Conservation (phyloP, 2,113 vertebrate genomes). For the Strix uralensis region DNA sequence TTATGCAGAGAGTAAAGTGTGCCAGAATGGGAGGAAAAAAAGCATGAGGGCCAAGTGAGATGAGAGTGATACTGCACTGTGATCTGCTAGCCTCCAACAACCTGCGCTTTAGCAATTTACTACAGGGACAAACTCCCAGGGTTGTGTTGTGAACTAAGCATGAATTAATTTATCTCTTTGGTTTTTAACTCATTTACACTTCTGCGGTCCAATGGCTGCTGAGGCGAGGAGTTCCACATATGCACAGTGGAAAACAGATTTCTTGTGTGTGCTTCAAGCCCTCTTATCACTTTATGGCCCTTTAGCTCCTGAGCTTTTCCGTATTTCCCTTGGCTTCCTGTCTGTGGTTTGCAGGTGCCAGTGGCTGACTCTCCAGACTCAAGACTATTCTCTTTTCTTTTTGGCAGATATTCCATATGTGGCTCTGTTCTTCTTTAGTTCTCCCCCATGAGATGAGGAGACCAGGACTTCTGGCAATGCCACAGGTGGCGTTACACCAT, state of each 20-base stretch:
- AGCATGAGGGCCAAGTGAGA: accelerated
- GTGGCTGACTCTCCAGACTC: background rate
- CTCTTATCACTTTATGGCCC: background rate
- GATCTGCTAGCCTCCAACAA: background rate
- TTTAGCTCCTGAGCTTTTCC: background rate
- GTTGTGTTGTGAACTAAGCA: background rate
- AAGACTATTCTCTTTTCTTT: background rate
- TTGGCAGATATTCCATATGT: background rate
- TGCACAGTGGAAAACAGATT: background rate
- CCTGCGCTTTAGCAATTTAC: background rate
- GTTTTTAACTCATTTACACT: background rate
- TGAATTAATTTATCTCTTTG: background rate
- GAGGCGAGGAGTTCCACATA: background rate
- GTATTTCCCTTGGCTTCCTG: background rate
- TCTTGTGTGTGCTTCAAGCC: background rate
- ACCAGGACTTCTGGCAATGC: background rate
- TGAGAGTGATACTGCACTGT: background rate
- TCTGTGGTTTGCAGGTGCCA: background rate
- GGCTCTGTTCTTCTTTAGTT: background rate
- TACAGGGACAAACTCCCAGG: background rate
- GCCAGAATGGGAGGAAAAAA: background rate
- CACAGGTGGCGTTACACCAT: accelerated
- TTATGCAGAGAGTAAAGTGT: background rate
- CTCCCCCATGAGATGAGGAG: background rate
- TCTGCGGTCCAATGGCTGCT: background rate